phyloP scores from a whole-genome alignment of 2,888 invertebrate species.

The Drosophila koepferae region DNA sequence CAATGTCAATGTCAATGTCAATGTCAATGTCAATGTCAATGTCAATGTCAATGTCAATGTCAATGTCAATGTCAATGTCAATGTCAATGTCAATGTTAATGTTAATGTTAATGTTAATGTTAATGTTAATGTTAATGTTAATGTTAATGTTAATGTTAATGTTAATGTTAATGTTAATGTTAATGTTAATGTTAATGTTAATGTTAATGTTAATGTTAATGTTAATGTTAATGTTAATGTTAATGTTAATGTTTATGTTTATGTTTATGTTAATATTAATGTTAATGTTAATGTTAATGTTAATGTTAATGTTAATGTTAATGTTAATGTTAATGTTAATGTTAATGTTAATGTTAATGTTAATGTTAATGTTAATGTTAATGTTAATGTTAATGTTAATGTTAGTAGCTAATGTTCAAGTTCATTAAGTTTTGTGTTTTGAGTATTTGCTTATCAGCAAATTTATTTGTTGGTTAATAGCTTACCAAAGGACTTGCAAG shows the following conservation, averaged over 20 bases:
- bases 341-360: constrained; percentile 16
- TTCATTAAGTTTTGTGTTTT: background rate
- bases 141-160: constrained; percentile 16
- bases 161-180: background rate
- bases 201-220: constrained; percentile 16
- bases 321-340: background rate
- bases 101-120: constrained; percentile 16
- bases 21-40: constrained; percentile 17
- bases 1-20: constrained; percentile 16
- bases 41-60: constrained; percentile 16
- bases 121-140: constrained; percentile 18
- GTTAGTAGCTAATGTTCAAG: too few species aligned
- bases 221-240: constrained; percentile 14
- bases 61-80: constrained; percentile 21
- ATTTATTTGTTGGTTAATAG: constrained; percentile 84
- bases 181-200: constrained; percentile 16
- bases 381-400: constrained; percentile 12
- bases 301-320: constrained; percentile 5
- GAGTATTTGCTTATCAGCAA: constrained; percentile 20
- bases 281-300: constrained; percentile 18
- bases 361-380: constrained; percentile 16
- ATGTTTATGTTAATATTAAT: constrained; percentile 17
- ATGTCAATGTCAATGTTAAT: background rate
- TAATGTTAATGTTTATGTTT: background rate
- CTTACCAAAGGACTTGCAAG: constrained; percentile 98